A percentile compares a stretch with the other conserved stretches of the same genome.
Evolutionary conservation across 2,113 vertebrate species (phyloP).

Genomic region (Galbula dea): DNA sequence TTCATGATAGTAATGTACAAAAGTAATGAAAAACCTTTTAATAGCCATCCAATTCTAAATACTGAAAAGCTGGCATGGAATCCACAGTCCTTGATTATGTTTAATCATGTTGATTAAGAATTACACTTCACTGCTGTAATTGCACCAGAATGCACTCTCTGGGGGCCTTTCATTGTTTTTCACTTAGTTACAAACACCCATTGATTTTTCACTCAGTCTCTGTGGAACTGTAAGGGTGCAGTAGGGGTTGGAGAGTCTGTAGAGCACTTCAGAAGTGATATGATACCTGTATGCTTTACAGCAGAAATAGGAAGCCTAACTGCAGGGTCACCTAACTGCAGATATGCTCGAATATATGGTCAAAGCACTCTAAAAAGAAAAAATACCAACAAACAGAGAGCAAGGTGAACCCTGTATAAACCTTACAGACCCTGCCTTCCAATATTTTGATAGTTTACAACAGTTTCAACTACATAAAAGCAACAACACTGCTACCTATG

Average conservation of each 20-base stretch:
- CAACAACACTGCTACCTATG: not conserved
- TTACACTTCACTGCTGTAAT: not conserved
- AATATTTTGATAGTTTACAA: not conserved
- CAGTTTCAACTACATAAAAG: not conserved
- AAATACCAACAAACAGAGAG: not conserved
- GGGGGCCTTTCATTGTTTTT: not conserved
- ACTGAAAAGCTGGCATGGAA: not conserved
- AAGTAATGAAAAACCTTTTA: not conserved
- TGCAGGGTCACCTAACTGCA: not conserved
- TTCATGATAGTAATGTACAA: not conserved
- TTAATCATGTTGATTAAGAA: not conserved
- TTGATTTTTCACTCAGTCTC: not conserved
- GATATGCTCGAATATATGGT: not conserved
- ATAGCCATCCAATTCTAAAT: not conserved
- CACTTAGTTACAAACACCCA: not conserved
- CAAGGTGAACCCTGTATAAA: not conserved
- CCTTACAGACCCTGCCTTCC: not conserved
- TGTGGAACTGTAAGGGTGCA: not conserved
- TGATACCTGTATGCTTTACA: not conserved
- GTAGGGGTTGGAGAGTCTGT: not conserved
- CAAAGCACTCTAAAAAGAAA: not conserved
- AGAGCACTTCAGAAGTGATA: not conserved
- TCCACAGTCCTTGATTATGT: not conserved
- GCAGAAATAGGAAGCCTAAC: not conserved
- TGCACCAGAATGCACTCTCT: not conserved